Conservation (phyloP, 2,113 vertebrate species). For the Nestor notabilis region DNA sequence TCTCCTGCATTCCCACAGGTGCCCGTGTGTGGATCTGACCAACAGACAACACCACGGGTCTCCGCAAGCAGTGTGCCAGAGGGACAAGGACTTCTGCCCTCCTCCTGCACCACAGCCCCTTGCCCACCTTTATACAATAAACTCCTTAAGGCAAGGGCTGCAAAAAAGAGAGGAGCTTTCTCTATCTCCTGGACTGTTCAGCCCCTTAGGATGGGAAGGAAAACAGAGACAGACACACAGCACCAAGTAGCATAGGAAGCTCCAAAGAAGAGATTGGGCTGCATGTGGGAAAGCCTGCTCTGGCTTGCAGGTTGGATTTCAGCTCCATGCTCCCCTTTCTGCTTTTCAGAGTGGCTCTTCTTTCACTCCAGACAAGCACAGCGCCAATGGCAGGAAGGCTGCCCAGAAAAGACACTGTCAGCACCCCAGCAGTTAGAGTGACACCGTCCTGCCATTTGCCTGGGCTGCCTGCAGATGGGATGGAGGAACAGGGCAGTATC, state of each 20-base stretch:
- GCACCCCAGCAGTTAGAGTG: neutral
- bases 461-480: too few species aligned
- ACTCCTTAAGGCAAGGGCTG: slow-evolving; percentile 54
- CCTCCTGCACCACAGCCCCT: neutral
- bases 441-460: neutral
- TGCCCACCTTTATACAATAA: slow-evolving; percentile 64
- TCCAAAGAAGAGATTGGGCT: neutral
- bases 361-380: rapidly evolving
- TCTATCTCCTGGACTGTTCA: slow-evolving; percentile 10
- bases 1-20: rapidly evolving
- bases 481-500: neutral
- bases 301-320: neutral
- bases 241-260: slow-evolving; percentile 25
- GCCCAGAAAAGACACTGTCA: neutral
- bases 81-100: neutral
- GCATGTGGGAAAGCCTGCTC: neutral
- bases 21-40: rapidly evolving
- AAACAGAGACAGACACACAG: neutral
- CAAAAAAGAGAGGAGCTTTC: slow-evolving; percentile 14
- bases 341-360: neutral
- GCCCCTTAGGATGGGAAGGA: slow-evolving; percentile 54
- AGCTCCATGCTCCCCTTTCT: neutral
- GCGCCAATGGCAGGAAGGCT: neutral
- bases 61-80: neutral
- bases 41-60: neutral